Base-by-base conservation (phyloP, 1,140 invertebrate genomes). In the Papilio dardanus region DNA sequence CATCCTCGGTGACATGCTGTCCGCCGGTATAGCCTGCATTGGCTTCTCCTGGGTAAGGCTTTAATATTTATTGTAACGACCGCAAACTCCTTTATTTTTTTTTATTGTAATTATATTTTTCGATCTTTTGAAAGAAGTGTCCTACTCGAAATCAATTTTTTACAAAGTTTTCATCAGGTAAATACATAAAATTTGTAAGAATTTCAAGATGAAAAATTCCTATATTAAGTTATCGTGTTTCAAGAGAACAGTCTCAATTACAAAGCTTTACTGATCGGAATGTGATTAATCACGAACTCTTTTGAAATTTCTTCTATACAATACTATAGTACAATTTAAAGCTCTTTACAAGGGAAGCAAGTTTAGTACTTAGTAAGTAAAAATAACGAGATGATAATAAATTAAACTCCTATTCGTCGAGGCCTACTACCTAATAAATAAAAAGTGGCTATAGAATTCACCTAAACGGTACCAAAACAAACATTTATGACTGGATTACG, bases 1-100 rank as follows among this genome's bases (percentile, higher is more conserved):
- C 0, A 99, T 99, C 75, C 94, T 99, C 19, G 99, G 98, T n/a
- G 99, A 99, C 82, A 99, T 99, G 98, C 91, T 99, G 42, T 97
- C 97, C 14, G 97, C 98, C 88, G 98, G 97, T 14, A 97, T 99
- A 77, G 99, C 98, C 1, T 99, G 98, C 89, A 98, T 99, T 80
- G 99, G 99, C 83, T 99, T 99, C 94, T 99, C 99, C 28, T 99
- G 99, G 99, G 97, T 98, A 95, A 95, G 87, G 90, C 40, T 28
- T 33, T 16, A 31, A 65, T 24, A 50, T 62, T 71, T 37, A 62
- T 40, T 46, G 37, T 74, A 40, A 28, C 37, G 46, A 16, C n/a
- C 40, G 33, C 3, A n/a, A 37, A 37, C 35, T 37, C 35, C 35
- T 14, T 3, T 12, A 14, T 37, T 37, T 37, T 37, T 37, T 37